These are phyloP conservation scores for Carcharodon carcharias DNA, from an alignment of 2,797 vertebrate genomes.

Conservation along the genomic window DNA sequence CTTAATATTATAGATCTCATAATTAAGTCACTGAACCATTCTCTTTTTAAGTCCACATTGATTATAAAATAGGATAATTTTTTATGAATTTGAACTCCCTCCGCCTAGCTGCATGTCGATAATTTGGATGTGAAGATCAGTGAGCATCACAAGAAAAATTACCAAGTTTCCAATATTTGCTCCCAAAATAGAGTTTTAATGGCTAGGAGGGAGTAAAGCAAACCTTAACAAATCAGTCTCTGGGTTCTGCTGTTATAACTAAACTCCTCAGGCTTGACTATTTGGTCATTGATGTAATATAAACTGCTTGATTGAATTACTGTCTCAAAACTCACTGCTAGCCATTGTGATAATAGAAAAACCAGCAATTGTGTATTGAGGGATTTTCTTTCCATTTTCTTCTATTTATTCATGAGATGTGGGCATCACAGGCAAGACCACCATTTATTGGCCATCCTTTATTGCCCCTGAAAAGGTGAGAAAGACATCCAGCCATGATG, in stretches of 20 bases:
- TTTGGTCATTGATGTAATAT: background rate
- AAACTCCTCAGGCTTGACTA: background rate
- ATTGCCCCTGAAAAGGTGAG: background rate
- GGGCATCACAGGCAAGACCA: background rate
- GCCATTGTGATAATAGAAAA: background rate
- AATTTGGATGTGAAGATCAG: background rate
- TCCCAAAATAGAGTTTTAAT: background rate
- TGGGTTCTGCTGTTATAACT: background rate
- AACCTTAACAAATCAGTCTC: background rate
- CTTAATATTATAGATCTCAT: background rate
- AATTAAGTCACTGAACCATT: background rate
- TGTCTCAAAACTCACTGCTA: background rate
- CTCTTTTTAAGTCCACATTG: background rate
- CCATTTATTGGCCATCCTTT: background rate
- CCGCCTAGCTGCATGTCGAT: background rate
- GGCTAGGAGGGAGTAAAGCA: background rate
- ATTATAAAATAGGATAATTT: background rate
- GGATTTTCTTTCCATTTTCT: background rate
- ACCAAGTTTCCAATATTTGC: background rate
- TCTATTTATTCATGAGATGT: no score
- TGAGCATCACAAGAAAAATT: background rate
- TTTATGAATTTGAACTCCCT: background rate
- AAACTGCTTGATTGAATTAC: background rate
- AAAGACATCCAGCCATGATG: background rate
- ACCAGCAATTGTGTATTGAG: background rate